These are phyloP conservation scores for Chlorodrepanis virens DNA, from an alignment of 2,113 vertebrate species.

Conservation along the genomic window DNA sequence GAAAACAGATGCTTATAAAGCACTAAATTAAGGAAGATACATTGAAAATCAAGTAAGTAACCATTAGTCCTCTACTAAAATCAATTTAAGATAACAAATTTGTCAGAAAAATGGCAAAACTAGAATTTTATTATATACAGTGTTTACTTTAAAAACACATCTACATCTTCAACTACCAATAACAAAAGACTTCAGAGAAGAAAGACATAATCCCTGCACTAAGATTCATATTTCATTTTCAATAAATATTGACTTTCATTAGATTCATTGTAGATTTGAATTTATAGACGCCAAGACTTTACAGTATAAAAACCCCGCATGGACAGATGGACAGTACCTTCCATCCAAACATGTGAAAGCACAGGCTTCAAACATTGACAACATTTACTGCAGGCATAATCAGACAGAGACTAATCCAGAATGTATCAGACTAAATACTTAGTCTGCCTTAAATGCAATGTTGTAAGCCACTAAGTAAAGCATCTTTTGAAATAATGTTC, in stretches of 20 bases:
- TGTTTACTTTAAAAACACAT: neutral
- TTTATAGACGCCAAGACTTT: neutral
- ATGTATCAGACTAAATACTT: neutral
- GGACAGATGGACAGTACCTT: neutral
- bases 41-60: neutral
- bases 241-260: neutral
- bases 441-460: neutral
- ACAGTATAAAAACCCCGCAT: neutral
- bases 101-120: neutral
- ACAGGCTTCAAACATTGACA: neutral
- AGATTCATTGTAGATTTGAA: neutral
- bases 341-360: neutral
- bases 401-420: neutral
- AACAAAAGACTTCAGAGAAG: neutral
- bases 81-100: neutral
- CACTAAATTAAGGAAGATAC: neutral
- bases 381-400: neutral
- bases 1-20: neutral
- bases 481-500: neutral
- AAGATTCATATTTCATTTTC: neutral
- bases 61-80: neutral
- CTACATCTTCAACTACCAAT: neutral
- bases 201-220: neutral
- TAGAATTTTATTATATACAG: fast-evolving
- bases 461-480: neutral